phyloP scores from a whole-genome alignment of 2,113 vertebrate species.

The Thalassoma bifasciatum region DNA sequence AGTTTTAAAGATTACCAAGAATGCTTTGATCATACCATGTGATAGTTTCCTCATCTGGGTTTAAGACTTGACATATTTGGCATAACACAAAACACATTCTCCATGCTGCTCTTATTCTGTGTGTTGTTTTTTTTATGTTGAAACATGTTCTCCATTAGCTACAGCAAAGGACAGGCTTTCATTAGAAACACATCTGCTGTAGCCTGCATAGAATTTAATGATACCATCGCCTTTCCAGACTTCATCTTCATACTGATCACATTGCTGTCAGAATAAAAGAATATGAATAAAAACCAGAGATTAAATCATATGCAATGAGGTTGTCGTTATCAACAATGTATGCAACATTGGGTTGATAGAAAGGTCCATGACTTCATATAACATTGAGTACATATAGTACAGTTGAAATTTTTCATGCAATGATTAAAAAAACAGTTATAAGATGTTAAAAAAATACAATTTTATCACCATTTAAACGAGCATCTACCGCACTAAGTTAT shows the following conservation, averaged over 20 bases:
- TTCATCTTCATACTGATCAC: neutral
- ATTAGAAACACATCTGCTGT: conserved; percentile 16
- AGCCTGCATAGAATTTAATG: neutral
- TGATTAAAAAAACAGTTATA: no score
- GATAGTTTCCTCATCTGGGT: neutral
- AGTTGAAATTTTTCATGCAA: neutral
- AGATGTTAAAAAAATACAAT: no score
- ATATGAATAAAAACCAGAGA: neutral
- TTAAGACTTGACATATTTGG: neutral
- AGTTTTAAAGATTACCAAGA: neutral
- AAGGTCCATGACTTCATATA: neutral
- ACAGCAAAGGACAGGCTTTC: neutral
- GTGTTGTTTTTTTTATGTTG: neutral
- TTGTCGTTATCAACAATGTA: neutral
- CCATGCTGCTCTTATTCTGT: neutral
- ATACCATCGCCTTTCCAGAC: neutral
- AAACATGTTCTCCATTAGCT: conserved; percentile 21
- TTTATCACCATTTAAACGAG: no score
- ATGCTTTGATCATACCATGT: neutral
- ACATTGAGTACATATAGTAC: no score
- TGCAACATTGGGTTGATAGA: neutral
- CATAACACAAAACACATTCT: conserved; percentile 4
- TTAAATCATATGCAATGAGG: neutral
- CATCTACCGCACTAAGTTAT: no score
- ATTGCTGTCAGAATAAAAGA: conserved; percentile 13